Evolutionary conservation across 2,888 invertebrate genomes (phyloP).

Genomic region (Augiades crinisus): DNA sequence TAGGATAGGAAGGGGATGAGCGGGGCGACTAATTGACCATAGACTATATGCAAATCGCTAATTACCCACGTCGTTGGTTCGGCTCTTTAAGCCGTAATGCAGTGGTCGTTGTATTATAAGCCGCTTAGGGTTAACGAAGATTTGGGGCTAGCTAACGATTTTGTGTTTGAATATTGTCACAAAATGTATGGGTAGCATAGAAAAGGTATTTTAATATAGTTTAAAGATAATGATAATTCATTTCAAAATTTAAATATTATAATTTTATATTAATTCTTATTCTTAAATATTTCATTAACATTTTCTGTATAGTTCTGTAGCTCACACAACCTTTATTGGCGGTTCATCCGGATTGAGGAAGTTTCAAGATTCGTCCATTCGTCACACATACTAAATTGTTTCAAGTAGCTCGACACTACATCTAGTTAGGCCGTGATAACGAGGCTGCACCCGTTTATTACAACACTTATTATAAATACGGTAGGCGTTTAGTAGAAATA

Average conservation of each 20-base stretch:
- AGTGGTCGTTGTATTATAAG: constrained; percentile 9
- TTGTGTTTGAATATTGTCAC: neutral
- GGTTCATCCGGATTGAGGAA: too few relatives aligned
- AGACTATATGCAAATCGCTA: constrained; percentile 65
- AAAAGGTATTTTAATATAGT: too few relatives aligned
- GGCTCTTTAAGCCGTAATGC: constrained; percentile 33
- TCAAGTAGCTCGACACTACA: too few relatives aligned
- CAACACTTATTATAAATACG: neutral
- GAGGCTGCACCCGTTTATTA: neutral
- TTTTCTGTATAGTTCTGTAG: too few relatives aligned
- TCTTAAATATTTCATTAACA: too few relatives aligned
- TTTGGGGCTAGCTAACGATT: neutral
- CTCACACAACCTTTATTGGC: too few relatives aligned
- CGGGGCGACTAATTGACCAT: constrained; percentile 62
- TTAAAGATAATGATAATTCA: too few relatives aligned
- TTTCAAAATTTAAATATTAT: too few relatives aligned
- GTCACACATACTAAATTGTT: too few relatives aligned
- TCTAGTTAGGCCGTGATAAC: constrained; percentile 16
- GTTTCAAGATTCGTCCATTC: too few relatives aligned
- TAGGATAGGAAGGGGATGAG: constrained; percentile 46
- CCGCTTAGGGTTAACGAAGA: constrained; percentile 4
- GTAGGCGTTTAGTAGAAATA: neutral
- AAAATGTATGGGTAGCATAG: neutral
- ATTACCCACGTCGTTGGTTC: constrained; percentile 52
- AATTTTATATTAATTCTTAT: too few relatives aligned